Evolutionary conservation across 2,888 invertebrate genomes (phyloP).

Genomic region (Psylliodes chrysocephalus): DNA sequence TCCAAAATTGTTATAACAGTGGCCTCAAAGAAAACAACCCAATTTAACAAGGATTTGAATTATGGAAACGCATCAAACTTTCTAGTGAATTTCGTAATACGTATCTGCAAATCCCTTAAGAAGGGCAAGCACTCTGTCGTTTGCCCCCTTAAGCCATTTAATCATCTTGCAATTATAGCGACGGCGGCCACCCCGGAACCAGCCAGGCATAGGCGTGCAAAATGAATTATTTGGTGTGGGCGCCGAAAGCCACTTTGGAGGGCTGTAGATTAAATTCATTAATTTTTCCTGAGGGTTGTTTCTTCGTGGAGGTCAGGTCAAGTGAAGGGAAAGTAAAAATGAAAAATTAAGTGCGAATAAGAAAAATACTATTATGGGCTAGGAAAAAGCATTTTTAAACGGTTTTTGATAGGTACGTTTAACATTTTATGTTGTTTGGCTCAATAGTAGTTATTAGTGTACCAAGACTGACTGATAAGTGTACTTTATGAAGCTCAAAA

Average conservation of each 20-base stretch:
- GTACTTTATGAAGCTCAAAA: too few species aligned
- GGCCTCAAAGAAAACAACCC: conserved; percentile 22
- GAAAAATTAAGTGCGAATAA: conserved; percentile 5
- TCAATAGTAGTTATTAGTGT: too few species aligned
- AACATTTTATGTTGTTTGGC: too few species aligned
- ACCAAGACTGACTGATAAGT: too few species aligned
- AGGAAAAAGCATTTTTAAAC: too few species aligned
- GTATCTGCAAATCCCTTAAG: conserved; percentile 37
- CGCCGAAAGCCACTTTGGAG: conserved; percentile 19
- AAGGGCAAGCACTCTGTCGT: conserved; percentile 41
- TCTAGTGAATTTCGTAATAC: conserved; percentile 38
- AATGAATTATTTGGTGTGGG: conserved; percentile 21
- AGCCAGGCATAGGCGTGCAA: conserved; percentile 22
- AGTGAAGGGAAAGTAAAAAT: conserved; percentile 1
- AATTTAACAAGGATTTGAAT: conserved; percentile 24
- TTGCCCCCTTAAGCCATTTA: conserved; percentile 55
- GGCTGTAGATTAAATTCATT: conserved; percentile 26
- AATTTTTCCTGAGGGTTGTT: conserved; percentile 20
- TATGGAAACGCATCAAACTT: conserved; percentile 36
- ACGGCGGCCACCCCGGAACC: conserved; percentile 47
- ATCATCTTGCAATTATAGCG: conserved; percentile 57
- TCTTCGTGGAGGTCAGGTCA: background rate
- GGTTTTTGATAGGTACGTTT: too few species aligned
- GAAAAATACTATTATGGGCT: background rate
- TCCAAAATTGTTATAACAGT: conserved; percentile 7